Percentiles rank a stretch among this genome's conserved stretches.
These are phyloP conservation scores for Ceratina australensis DNA, from an alignment of 1,140 invertebrate species.

Conservation along the genomic window DNA sequence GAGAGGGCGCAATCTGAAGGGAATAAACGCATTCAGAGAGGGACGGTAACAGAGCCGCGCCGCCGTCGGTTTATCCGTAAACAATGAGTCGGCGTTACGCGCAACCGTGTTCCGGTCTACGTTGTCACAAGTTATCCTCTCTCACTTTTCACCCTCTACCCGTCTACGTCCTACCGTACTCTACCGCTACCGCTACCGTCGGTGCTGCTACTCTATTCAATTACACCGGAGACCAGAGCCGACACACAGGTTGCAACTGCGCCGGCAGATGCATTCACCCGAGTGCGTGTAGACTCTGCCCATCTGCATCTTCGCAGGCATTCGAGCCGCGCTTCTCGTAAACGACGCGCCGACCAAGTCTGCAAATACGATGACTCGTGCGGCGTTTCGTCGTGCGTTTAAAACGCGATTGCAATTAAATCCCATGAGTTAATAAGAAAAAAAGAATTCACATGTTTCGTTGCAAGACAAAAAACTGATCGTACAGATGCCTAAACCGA, in stretches of 20 bases:
- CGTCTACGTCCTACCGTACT: background rate
- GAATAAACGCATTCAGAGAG: conserved; percentile 43
- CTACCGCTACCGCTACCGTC: conserved; percentile 11
- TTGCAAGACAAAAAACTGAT: no score
- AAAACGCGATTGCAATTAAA: background rate
- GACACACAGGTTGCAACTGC: conserved; percentile 37
- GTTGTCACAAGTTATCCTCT: conserved; percentile 42
- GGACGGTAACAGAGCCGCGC: conserved; percentile 30
- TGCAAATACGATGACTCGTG: background rate
- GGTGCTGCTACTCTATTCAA: conserved; percentile 64
- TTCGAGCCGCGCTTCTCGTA: conserved; percentile 16
- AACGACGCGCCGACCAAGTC: conserved; percentile 24
- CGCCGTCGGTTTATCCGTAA: conserved; percentile 53
- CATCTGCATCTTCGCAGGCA: conserved; percentile 30
- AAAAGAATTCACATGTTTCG: no score
- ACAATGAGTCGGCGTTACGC: conserved; percentile 41
- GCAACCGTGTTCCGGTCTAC: conserved; percentile 38
- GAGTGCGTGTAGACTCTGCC: conserved; percentile 8
- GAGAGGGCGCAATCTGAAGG: conserved; percentile 13
- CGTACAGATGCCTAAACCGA: no score
- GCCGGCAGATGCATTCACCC: conserved; percentile 28
- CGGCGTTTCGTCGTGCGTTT: background rate
- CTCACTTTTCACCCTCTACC: conserved; percentile 29
- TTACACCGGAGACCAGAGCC: conserved; percentile 60
- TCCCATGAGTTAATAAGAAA: no score